Conservation (phyloP, 2,113 vertebrate species). For the Okapia johnstoni region DNA sequence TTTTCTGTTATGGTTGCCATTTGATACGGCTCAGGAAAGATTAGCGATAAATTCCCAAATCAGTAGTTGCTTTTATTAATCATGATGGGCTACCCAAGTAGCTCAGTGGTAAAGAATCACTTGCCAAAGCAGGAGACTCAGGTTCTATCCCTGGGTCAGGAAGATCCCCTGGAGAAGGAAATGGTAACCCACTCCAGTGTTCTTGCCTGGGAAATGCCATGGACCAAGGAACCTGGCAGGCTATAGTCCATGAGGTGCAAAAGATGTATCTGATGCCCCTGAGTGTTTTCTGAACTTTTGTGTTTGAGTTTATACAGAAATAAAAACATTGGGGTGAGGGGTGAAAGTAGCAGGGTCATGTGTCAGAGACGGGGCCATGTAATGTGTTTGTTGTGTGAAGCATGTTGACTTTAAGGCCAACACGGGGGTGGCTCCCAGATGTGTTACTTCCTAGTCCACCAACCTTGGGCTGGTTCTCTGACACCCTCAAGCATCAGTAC, state of each 20-base stretch:
- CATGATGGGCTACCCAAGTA: not conserved
- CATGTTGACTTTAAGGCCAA: not conserved
- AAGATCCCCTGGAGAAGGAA: not conserved
- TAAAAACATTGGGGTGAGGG: not conserved
- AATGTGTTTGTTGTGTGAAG: accelerated
- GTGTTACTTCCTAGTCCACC: not conserved
- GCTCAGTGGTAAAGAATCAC: not conserved
- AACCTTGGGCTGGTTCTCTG: not conserved
- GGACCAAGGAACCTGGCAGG: not conserved
- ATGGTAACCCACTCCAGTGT: not conserved
- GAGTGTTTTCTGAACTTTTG: not conserved
- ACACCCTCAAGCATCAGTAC: not conserved
- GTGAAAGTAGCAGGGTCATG: not conserved
- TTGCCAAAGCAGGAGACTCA: not conserved
- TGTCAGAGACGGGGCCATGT: accelerated
- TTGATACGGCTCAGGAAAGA: not conserved
- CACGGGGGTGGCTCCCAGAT: too few species aligned
- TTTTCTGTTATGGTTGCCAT: not conserved
- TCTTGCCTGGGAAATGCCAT: not conserved
- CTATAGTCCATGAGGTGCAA: not conserved
- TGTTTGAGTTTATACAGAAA: not conserved
- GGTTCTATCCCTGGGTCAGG: not conserved
- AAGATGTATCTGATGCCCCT: not conserved
- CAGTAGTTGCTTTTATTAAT: not conserved
- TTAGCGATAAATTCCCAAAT: not conserved